Conservation (phyloP, 2,888 invertebrate species). For the Xanthia icteritia region DNA sequence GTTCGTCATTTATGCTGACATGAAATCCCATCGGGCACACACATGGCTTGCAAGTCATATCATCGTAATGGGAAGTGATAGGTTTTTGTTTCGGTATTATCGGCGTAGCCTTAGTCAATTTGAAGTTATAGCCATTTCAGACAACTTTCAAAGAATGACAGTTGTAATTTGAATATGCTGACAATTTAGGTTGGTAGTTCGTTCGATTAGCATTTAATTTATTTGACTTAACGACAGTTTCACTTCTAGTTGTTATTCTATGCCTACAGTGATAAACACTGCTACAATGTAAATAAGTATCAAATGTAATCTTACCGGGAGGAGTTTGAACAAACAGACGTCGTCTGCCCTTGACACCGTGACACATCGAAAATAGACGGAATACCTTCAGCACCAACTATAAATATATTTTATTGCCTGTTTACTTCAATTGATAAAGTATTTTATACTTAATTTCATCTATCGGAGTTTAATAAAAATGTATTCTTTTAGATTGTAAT, state of each 20-base stretch:
- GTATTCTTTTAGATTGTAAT: neutral
- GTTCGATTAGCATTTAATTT: neutral
- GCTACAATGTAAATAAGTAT: slow-evolving; percentile 46
- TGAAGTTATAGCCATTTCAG: neutral
- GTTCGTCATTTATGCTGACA: neutral
- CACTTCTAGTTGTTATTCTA: slow-evolving; percentile 20
- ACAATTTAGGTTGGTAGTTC: neutral
- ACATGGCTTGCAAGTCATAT: neutral
- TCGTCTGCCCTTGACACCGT: slow-evolving; percentile 63
- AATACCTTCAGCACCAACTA: slow-evolving; percentile 23
- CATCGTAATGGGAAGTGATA: neutral
- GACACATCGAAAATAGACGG: slow-evolving; percentile 29
- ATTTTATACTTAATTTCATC: slow-evolving; percentile 22
- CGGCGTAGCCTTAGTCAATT: neutral
- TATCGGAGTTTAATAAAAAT: neutral
- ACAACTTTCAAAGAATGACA: neutral
- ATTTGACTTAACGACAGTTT: neutral
- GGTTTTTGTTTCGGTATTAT: neutral
- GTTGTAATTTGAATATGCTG: neutral
- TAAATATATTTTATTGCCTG: slow-evolving; percentile 15
- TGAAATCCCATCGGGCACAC: no score
- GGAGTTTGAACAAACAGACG: slow-evolving; percentile 34
- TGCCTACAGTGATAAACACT: slow-evolving; percentile 6
- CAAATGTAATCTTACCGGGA: slow-evolving; percentile 36
- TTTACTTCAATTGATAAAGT: slow-evolving; percentile 43